phyloP scores from a whole-genome alignment of 1,140 invertebrate species.

The Drosophila jambulina region DNA sequence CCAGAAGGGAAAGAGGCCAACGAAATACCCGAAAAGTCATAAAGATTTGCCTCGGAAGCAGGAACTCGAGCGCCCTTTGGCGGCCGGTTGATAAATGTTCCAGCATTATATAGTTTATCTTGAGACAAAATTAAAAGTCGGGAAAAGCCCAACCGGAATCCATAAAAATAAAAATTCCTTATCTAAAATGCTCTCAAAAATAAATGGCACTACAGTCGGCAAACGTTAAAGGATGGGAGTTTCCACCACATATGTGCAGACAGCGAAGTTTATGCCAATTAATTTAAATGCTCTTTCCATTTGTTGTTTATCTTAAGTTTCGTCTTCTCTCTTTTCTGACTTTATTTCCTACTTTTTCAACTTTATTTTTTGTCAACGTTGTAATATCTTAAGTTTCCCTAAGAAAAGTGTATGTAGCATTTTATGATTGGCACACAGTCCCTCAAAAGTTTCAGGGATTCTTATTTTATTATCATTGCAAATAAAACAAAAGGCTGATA shows the following conservation, averaged over 20 bases:
- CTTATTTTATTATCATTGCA: background rate
- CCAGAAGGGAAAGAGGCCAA: slow-evolving; percentile 18
- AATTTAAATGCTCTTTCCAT: slow-evolving; percentile 65
- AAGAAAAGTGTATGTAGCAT: slow-evolving; percentile 16
- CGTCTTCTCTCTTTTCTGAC: slow-evolving; percentile 3
- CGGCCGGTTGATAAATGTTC: slow-evolving; percentile 66
- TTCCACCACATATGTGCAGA: slow-evolving; percentile 24
- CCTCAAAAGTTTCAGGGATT: background rate
- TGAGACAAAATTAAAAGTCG: slow-evolving; percentile 34
- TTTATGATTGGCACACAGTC: slow-evolving; percentile 31
- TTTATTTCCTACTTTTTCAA: slow-evolving; percentile 26
- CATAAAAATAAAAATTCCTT: slow-evolving; percentile 20
- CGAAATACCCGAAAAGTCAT: slow-evolving; percentile 67
- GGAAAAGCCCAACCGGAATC: slow-evolving; percentile 12
- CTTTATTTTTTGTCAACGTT: slow-evolving; percentile 29
- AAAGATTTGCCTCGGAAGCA: slow-evolving; percentile 66
- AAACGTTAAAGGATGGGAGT: slow-evolving; percentile 12
- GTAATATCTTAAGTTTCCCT: slow-evolving; percentile 24
- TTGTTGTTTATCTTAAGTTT: slow-evolving; percentile 66
- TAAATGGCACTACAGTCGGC: slow-evolving; percentile 13
- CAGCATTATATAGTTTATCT: slow-evolving; percentile 32
- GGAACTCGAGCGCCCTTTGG: slow-evolving; percentile 54
- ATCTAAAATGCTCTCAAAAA: slow-evolving; percentile 7
- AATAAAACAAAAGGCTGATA: background rate
- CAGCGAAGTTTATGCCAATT: slow-evolving; percentile 53